phyloP scores from a whole-genome alignment of 2,797 vertebrate genomes.

The Pangasius krempfi region DNA sequence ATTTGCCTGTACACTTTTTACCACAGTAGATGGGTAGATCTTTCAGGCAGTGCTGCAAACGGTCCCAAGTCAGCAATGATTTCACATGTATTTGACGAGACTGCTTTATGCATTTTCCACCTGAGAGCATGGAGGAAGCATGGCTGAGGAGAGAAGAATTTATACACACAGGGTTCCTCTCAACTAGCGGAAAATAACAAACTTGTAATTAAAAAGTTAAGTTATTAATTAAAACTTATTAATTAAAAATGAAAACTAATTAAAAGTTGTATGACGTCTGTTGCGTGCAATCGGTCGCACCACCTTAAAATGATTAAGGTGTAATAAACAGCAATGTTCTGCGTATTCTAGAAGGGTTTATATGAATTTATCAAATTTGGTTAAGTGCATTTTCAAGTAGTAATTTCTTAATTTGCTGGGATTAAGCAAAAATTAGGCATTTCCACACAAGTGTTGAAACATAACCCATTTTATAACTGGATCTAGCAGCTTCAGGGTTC shows the following conservation, averaged over 20 bases:
- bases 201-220: background rate
- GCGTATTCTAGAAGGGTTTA: background rate
- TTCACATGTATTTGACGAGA: background rate
- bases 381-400: background rate
- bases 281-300: background rate
- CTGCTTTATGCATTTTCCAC: background rate
- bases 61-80: background rate
- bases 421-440: background rate
- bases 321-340: background rate
- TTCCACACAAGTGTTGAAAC: background rate
- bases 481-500: background rate
- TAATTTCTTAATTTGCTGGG: background rate
- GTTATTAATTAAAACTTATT: background rate
- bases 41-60: slow-evolving; percentile 3
- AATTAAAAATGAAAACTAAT: background rate
- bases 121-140: background rate
- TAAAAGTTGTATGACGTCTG: background rate
- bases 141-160: background rate
- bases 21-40: background rate
- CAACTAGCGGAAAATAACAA: background rate
- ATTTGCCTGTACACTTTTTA: background rate
- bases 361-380: background rate
- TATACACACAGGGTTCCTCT: background rate
- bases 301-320: background rate
- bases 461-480: background rate